phyloP scores from a whole-genome alignment of 2,797 vertebrate genomes.

The Okamejei kenojei region DNA sequence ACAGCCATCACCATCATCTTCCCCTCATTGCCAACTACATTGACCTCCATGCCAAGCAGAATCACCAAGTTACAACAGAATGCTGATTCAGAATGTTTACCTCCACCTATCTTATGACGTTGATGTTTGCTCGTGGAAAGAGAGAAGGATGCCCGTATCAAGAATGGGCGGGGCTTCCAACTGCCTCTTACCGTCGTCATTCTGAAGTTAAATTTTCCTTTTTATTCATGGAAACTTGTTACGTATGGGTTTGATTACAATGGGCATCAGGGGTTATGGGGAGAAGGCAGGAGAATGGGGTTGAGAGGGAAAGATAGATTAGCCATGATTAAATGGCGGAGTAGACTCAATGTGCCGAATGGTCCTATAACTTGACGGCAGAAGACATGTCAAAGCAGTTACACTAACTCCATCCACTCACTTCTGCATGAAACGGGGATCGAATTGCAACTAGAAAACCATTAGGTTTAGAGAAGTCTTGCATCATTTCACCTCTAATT shows the following conservation, averaged over 20 bases:
- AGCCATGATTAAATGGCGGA: too few species aligned
- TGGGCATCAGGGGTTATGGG: too few species aligned
- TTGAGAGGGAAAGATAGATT: too few species aligned
- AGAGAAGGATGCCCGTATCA: background rate
- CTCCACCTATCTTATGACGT: background rate
- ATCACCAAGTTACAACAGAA: background rate
- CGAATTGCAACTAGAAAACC: background rate
- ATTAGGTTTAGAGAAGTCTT: background rate
- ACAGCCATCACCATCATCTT: background rate
- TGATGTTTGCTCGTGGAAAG: background rate
- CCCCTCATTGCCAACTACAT: background rate
- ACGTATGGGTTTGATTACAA: too few species aligned
- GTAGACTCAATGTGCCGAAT: too few species aligned
- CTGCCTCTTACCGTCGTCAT: background rate
- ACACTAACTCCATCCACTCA: background rate
- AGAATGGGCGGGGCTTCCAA: background rate
- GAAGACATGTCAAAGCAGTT: background rate
- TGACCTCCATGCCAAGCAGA: background rate
- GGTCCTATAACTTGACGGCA: background rate
- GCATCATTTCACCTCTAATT: background rate
- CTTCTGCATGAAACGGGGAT: too few species aligned
- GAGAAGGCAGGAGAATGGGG: too few species aligned
- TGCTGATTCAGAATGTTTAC: background rate
- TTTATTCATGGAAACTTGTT: background rate
- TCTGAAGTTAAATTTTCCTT: background rate